Evolutionary conservation across 2,888 invertebrate genomes (phyloP).

Genomic region (Tanypteryx hageni): DNA sequence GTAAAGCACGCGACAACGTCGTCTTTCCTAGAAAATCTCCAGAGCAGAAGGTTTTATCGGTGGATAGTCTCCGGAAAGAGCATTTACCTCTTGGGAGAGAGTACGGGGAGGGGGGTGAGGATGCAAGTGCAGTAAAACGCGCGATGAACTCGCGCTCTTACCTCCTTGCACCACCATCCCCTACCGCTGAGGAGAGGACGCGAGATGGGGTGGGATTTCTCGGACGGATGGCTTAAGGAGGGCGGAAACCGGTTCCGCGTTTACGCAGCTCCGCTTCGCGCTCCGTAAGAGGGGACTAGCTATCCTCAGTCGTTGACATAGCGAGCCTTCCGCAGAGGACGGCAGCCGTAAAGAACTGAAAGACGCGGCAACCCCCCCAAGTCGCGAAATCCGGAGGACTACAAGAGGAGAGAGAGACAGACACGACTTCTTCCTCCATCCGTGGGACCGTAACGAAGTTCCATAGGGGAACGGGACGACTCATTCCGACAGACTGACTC

Average conservation of each 20-base stretch:
- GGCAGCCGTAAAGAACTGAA: neutral
- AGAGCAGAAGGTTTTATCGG: constrained; percentile 25
- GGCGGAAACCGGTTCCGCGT: constrained; percentile 53
- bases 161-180: neutral
- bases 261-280: constrained; percentile 30
- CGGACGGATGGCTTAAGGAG: neutral
- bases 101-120: neutral
- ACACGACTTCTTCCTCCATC: neutral
- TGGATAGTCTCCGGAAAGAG: neutral
- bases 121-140: constrained; percentile 7
- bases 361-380: neutral
- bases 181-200: neutral
- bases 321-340: neutral
- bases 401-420: neutral
- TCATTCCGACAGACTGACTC: neutral
- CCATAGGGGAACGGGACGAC: neutral
- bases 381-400: neutral
- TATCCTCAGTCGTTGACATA: constrained; percentile 43
- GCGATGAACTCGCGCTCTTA: neutral
- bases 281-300: neutral
- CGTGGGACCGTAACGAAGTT: neutral
- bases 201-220: neutral
- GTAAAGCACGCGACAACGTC: neutral
- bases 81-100: too few species aligned
- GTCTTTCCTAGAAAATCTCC: constrained; percentile 40